Evolutionary conservation across 2,113 vertebrate genomes (phyloP).

Genomic region (Pongo pygmaeus): DNA sequence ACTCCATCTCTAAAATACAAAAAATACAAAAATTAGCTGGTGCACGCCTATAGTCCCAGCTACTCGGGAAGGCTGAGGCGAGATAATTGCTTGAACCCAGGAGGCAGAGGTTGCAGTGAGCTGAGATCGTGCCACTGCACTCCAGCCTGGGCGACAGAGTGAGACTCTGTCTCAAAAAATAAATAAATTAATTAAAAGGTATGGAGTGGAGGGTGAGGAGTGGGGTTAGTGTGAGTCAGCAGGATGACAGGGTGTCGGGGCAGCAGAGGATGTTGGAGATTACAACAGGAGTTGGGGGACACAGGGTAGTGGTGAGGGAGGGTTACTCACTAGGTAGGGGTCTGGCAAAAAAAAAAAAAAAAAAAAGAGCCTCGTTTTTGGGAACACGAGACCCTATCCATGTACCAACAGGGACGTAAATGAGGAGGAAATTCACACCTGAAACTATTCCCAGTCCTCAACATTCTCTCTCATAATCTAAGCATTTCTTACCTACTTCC

Average conservation of each 20-base stretch:
- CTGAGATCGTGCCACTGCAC: too few relatives aligned
- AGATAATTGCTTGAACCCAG: too few relatives aligned
- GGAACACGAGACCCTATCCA: background rate
- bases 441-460: background rate
- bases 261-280: background rate
- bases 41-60: too few relatives aligned
- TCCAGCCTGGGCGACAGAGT: too few relatives aligned
- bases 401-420: fast-evolving
- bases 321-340: background rate
- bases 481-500: background rate
- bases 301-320: background rate
- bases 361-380: background rate
- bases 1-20: too few relatives aligned
- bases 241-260: background rate
- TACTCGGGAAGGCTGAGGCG: too few relatives aligned
- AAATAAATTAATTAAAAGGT: background rate
- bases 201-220: background rate
- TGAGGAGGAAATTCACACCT: background rate
- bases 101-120: too few relatives aligned
- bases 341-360: background rate
- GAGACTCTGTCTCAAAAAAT: too few relatives aligned
- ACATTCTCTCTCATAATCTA: background rate
- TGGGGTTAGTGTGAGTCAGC: background rate
- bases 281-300: background rate
- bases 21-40: too few relatives aligned